Evolutionary conservation across 2,113 vertebrate species (phyloP).

Genomic region (Tretioscincus oriximinensis): DNA sequence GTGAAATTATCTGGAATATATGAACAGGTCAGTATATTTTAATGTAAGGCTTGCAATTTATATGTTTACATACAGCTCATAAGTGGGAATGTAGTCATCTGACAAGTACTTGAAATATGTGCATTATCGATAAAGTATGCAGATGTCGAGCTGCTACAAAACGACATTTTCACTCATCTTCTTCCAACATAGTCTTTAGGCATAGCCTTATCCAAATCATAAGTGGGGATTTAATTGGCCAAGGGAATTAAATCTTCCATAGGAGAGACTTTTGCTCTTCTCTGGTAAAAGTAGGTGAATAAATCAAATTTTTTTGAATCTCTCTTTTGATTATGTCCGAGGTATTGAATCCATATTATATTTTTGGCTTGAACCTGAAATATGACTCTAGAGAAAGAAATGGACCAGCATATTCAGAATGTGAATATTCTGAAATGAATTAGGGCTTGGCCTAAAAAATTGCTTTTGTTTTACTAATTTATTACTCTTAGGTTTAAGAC

Average conservation of each 20-base stretch:
- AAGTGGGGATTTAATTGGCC: not conserved
- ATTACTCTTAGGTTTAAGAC: conserved; percentile 9
- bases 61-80: not conserved
- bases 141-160: not conserved
- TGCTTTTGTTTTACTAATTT: not conserved
- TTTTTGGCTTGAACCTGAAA: conserved; percentile 10
- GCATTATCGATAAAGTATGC: not conserved
- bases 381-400: not conserved
- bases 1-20: too few species aligned
- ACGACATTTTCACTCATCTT: not conserved
- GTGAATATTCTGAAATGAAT: not conserved
- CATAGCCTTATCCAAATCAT: not conserved
- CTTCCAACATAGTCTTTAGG: not conserved
- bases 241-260: not conserved
- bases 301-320: not conserved
- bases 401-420: not conserved
- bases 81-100: not conserved
- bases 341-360: not conserved
- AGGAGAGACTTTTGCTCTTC: not conserved
- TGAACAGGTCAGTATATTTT: too few species aligned
- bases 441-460: not conserved
- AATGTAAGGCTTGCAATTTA: not conserved
- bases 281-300: not conserved
- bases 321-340: not conserved
- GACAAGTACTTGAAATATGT: not conserved